phyloP scores from a whole-genome alignment of 1,140 invertebrate genomes.

The Batillaria attramentaria region DNA sequence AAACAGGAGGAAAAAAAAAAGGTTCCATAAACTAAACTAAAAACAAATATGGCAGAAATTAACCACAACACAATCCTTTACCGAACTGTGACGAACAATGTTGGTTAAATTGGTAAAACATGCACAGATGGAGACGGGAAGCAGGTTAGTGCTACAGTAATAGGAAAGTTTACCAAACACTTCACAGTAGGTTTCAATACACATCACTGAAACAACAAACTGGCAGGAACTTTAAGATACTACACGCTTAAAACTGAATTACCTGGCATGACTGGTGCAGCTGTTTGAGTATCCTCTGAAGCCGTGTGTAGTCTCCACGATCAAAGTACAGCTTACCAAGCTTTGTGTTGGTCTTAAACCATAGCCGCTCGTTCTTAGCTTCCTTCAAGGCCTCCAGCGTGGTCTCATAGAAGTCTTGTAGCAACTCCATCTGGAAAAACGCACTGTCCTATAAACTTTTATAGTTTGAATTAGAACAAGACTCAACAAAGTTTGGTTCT shows the following conservation, averaged over 20 bases:
- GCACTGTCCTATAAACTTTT: too few relatives aligned
- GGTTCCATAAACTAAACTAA: neutral
- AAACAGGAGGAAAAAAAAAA: constrained; percentile 6
- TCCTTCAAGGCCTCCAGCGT: constrained; percentile 97
- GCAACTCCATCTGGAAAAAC: constrained; percentile 93
- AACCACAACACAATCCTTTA: too few relatives aligned
- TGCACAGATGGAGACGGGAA: neutral
- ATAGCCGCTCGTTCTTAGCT: constrained; percentile 98
- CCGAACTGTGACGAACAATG: too few relatives aligned
- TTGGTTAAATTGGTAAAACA: neutral
- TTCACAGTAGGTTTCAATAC: neutral
- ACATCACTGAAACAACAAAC: neutral
- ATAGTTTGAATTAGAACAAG: too few relatives aligned
- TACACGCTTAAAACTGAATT: neutral
- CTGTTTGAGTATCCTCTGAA: constrained; percentile 97
- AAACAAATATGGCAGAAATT: too few relatives aligned
- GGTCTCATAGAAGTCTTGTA: constrained; percentile 99
- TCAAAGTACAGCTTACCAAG: constrained; percentile 99
- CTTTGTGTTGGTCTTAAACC: constrained; percentile 99
- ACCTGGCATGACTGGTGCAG: constrained; percentile 97
- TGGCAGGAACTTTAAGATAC: neutral
- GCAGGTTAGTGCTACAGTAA: neutral
- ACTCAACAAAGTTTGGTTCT: too few relatives aligned
- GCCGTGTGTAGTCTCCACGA: constrained; percentile 92
- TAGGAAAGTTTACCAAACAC: too few relatives aligned